Evolutionary conservation across 2,113 vertebrate species (phyloP).

Genomic region (Lasiurus cinereus): DNA sequence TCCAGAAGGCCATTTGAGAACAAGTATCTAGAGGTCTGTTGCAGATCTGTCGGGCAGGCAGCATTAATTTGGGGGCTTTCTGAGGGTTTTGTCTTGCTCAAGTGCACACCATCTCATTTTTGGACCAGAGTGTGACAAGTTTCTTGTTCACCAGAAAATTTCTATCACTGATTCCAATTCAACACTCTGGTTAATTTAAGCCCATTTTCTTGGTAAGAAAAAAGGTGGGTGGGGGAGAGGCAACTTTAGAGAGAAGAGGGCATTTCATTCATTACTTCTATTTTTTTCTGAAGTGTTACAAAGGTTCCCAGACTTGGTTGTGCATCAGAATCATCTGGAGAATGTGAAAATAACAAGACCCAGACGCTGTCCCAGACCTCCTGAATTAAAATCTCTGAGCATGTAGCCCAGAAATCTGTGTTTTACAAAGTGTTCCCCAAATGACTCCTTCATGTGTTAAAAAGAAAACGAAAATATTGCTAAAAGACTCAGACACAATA

Average conservation of each 20-base stretch:
- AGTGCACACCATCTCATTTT: not conserved
- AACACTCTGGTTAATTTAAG: not conserved
- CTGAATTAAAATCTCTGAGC: not conserved
- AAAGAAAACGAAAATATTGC: not conserved
- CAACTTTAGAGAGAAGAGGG: not conserved
- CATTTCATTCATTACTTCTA: not conserved
- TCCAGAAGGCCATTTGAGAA: not conserved
- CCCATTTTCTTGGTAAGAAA: not conserved
- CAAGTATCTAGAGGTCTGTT: not conserved
- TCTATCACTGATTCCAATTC: not conserved
- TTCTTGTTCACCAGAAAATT: not conserved
- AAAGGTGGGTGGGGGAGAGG: not conserved
- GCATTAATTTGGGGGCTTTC: not conserved
- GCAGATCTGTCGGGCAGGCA: not conserved
- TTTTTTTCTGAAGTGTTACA: not conserved
- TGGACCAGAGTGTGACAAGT: not conserved
- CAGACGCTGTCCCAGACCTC: not conserved
- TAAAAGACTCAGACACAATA: not conserved
- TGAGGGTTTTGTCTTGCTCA: not conserved
- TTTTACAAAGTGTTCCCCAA: not conserved
- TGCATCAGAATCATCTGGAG: not conserved
- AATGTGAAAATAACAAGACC: not conserved
- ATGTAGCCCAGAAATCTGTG: not conserved
- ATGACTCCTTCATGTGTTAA: conserved; percentile 27
- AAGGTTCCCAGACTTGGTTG: not conserved